These are phyloP conservation scores for Eptesicus fuscus DNA, from an alignment of 2,113 vertebrate species.

Conservation along the genomic window DNA sequence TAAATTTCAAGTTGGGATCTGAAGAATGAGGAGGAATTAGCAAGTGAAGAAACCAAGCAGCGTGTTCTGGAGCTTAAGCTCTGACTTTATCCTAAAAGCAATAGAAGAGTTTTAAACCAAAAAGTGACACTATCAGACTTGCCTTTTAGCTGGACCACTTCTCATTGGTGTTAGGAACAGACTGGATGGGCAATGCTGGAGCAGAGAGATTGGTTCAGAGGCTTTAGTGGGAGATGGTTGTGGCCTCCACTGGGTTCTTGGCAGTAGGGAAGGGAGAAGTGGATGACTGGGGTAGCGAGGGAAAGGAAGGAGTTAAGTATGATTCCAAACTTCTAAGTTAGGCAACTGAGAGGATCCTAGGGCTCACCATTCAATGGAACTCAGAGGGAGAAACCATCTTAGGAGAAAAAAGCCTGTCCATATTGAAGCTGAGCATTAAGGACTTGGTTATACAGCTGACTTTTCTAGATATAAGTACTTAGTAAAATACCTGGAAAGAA, in stretches of 20 bases:
- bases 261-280: background rate
- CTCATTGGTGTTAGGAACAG: background rate
- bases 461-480: background rate
- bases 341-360: background rate
- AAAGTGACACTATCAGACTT: background rate
- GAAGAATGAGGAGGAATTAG: slow-evolving; percentile 27
- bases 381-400: background rate
- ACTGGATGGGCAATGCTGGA: background rate
- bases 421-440: background rate
- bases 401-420: background rate
- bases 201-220: background rate
- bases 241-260: background rate
- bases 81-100: slow-evolving; percentile 6
- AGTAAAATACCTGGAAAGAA: slow-evolving; percentile 28
- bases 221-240: background rate
- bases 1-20: slow-evolving; percentile 17
- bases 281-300: background rate
- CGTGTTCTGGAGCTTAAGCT: background rate
- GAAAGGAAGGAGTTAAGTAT: background rate
- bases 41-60: background rate
- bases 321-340: background rate
- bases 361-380: background rate
- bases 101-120: background rate
- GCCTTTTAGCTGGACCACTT: background rate
- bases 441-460: background rate